Conservation (phyloP, 2,797 vertebrate genomes). For the Onychomys arenicola region DNA sequence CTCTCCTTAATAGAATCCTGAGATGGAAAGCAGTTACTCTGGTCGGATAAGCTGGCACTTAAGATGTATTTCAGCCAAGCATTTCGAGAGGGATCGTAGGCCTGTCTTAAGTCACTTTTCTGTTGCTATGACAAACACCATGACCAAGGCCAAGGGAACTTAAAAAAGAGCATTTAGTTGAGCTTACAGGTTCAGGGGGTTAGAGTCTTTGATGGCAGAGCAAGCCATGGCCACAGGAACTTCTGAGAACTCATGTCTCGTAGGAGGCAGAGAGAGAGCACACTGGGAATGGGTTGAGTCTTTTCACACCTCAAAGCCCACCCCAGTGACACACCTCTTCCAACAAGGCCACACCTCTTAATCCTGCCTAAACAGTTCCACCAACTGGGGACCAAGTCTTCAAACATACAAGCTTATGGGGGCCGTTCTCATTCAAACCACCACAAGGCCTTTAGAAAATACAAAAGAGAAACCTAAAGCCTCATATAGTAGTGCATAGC, state of each 20-base stretch:
- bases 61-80: neutral
- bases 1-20: neutral
- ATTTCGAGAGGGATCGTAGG: neutral
- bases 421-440: neutral
- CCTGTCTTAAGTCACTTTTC: neutral
- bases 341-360: neutral
- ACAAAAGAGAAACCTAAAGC: neutral
- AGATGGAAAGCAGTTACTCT: slow-evolving; percentile 19
- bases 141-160: neutral
- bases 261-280: neutral
- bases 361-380: neutral
- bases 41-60: slow-evolving; percentile 31
- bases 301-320: neutral
- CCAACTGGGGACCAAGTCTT: neutral
- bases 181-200: neutral
- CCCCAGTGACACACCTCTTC: neutral
- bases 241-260: neutral
- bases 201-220: neutral
- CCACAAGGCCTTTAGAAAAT: neutral
- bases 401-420: neutral
- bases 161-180: neutral
- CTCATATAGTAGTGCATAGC: no score
- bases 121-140: neutral
- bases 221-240: neutral
- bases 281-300: neutral